Base-by-base conservation (phyloP, 2,113 vertebrate species). In the Larimichthys crocea region DNA sequence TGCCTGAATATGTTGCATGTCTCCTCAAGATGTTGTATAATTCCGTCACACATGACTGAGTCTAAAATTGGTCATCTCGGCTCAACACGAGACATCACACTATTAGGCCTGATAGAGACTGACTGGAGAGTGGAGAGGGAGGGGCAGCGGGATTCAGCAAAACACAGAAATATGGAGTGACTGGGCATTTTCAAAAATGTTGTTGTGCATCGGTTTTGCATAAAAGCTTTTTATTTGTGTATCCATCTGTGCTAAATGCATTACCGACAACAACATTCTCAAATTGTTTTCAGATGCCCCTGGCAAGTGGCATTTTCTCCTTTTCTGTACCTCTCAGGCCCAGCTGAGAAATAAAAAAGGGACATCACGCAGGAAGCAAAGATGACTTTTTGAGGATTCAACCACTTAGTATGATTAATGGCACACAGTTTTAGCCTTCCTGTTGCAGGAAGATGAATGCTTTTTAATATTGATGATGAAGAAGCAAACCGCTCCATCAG, bases 161-260 rank as follows among this genome's bases (percentile, higher is more conserved):
- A 72, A 86, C 50, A 66, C 26, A 74, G 24, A 80, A 81, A 81
- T 69, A 74, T 78, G 56, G 79, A 85, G 67, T 76, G 84, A 79
- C 55, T 77, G 70, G 67, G 70, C 70, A 75, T 62, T 78, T 85
- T 83, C 31, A 79, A 74, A 9, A 79, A 80, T 42, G 69, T 46
- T 29, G 73, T 49, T 74, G 67, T 76, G 76, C 73, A 61, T 89
- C 60, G 22, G 26, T 84, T 91, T 89, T 76, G 83, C 78, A 85
- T 90, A 83, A 82, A 62, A 73, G 67, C 64, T 82, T 69, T 74
- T 87, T 74, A 84, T 86, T 86, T 87, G 86, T 79, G 86, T 79
- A 83, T 85, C 82, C 85, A 87, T 92, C 88, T 90, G 80, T 86
- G 84, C 72, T 80, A 83, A 88, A 81, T 86, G 56, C 66, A 80